A percentile compares a stretch with the other conserved stretches of the same genome.
Evolutionary conservation across 1,140 invertebrate genomes (phyloP).

Genomic region (Drosophila watanabei): DNA sequence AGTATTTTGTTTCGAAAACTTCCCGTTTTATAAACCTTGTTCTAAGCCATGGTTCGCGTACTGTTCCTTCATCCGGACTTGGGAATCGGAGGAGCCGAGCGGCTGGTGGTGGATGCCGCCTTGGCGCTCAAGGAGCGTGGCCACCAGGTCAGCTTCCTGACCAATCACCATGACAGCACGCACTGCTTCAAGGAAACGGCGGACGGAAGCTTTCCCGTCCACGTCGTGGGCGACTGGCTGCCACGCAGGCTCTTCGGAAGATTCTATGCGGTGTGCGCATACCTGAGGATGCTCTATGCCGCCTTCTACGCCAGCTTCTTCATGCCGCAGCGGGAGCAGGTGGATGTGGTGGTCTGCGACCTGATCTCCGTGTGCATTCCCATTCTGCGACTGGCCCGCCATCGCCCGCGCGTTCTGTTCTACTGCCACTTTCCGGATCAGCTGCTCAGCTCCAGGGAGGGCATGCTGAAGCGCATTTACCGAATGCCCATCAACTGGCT

Average conservation of each 20-base stretch:
- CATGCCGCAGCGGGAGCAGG: constrained; percentile 87
- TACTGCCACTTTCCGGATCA: constrained; percentile 99
- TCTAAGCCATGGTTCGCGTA: constrained; percentile 85
- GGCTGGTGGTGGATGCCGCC: constrained; percentile 97
- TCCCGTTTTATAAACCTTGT: neutral
- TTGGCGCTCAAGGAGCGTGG: constrained; percentile 94
- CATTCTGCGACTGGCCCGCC: constrained; percentile 89
- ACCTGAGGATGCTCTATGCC: constrained; percentile 96
- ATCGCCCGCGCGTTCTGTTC: constrained; percentile 92
- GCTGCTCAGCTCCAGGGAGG: constrained; percentile 90
- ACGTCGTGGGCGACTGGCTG: constrained; percentile 93
- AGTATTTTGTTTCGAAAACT: neutral
- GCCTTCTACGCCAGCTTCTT: constrained; percentile 88
- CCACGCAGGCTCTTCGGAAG: constrained; percentile 94
- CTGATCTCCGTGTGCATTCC: constrained; percentile 95
- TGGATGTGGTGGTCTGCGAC: constrained; percentile 97
- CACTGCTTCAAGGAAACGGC: constrained; percentile 98
- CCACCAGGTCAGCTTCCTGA: constrained; percentile 94
- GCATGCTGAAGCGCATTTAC: constrained; percentile 92
- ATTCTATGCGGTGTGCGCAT: constrained; percentile 96
- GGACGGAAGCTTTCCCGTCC: constrained; percentile 94
- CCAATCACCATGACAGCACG: constrained; percentile 96
- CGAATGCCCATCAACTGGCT: constrained; percentile 95
- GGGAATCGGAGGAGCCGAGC: constrained; percentile 99
- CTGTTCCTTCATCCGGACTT: constrained; percentile 98